Conservation (phyloP, 2,888 invertebrate genomes). For the Megalurothrips usitatus region DNA sequence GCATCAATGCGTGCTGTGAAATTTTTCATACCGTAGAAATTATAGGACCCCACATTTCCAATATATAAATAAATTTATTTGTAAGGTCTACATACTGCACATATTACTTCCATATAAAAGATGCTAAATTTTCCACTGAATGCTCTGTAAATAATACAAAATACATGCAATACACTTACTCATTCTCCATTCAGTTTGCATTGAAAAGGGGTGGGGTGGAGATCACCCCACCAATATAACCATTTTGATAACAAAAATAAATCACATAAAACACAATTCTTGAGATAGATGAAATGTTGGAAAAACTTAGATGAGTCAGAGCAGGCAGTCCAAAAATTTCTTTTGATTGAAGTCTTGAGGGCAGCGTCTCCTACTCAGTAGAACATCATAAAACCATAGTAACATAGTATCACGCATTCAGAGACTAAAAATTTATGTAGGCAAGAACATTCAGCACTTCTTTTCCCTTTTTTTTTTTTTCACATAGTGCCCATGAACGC, state of each 20-base stretch:
- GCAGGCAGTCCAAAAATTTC: conserved; percentile 13
- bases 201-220: neutral
- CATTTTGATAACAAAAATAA: conserved; percentile 19
- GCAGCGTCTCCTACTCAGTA: conserved; percentile 5
- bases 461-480: neutral
- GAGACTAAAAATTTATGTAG: conserved; percentile 2
- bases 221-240: neutral
- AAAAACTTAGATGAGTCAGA: neutral
- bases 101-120: conserved; percentile 17
- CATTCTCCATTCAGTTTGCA: neutral
- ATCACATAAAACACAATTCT: neutral
- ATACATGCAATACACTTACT: conserved; percentile 10
- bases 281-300: neutral
- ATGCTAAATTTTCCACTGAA: conserved; percentile 20
- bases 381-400: neutral
- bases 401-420: conserved; percentile 16
- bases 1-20: no score
- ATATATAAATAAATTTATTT: conserved; percentile 26
- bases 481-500: neutral
- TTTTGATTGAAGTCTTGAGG: conserved; percentile 11
- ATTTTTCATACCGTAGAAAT: no score
- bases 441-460: neutral
- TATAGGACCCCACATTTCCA: neutral
- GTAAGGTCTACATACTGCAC: conserved; percentile 22
- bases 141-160: conserved; percentile 17